These are phyloP conservation scores for Mactromeris polynyma DNA, from an alignment of 2,888 invertebrate genomes.

Conservation along the genomic window DNA sequence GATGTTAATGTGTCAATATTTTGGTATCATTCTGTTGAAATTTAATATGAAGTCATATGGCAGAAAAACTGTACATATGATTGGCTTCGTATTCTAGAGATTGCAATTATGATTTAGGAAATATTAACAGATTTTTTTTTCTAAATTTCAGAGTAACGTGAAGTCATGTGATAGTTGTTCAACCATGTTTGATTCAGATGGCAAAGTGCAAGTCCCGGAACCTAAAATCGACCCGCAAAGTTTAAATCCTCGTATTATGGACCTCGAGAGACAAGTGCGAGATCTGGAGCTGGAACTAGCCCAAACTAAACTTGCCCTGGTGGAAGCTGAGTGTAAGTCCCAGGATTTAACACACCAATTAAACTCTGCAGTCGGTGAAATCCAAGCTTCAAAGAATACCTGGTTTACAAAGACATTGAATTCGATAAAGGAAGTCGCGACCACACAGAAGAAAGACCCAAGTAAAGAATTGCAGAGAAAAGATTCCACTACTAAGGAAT, in stretches of 20 bases:
- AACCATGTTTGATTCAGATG: slow-evolving; percentile 81
- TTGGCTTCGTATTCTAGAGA: too few species aligned
- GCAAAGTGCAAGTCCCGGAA: slow-evolving; percentile 79
- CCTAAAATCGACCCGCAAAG: slow-evolving; percentile 76
- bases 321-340: slow-evolving; percentile 98
- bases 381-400: slow-evolving; percentile 91
- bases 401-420: slow-evolving; percentile 97
- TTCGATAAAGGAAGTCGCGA: slow-evolving; percentile 88
- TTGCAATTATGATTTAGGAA: too few species aligned
- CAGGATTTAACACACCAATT: slow-evolving; percentile 96
- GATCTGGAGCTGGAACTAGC: slow-evolving; percentile 98
- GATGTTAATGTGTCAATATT: too few species aligned
- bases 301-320: slow-evolving; percentile 98
- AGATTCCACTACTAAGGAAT: slow-evolving; percentile 64
- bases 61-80: too few species aligned
- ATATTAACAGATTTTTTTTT: not conserved
- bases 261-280: slow-evolving; percentile 87
- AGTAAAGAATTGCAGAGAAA: slow-evolving; percentile 61
- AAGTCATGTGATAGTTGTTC: slow-evolving; percentile 83
- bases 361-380: slow-evolving; percentile 93
- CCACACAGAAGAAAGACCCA: slow-evolving; percentile 76
- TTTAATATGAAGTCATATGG: too few species aligned
- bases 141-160: slow-evolving; percentile 72
- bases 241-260: slow-evolving; percentile 78
- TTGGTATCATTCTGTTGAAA: too few species aligned